These are phyloP conservation scores for Nesoenas mayeri DNA, from an alignment of 2,113 vertebrate species.

Conservation along the genomic window DNA sequence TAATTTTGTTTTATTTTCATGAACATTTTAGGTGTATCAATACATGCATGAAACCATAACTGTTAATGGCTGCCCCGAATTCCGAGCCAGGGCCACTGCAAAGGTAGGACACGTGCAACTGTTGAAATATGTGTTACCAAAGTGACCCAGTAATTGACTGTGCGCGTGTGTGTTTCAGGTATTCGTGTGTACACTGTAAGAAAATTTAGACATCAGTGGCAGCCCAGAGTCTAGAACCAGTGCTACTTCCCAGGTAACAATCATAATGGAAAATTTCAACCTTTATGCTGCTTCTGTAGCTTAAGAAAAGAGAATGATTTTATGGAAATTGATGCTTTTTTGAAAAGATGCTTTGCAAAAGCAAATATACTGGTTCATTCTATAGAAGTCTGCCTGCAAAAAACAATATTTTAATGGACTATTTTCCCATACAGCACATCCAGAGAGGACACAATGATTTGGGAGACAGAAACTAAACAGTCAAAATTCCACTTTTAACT, in stretches of 20 bases:
- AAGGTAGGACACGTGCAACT: conserved; percentile 86
- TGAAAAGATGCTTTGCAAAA: conserved; percentile 73
- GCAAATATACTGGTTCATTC: conserved; percentile 66
- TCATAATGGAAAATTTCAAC: conserved; percentile 81
- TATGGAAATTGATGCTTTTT: conserved; percentile 60
- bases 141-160: conserved; percentile 83
- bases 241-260: conserved; percentile 86
- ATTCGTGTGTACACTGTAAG: conserved; percentile 88
- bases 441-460: not conserved
- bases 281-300: conserved; percentile 85
- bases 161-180: conserved; percentile 87
- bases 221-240: conserved; percentile 88
- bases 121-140: conserved; percentile 65
- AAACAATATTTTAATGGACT: conserved; percentile 32
- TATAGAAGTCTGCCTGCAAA: conserved; percentile 55
- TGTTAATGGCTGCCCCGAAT: conserved; percentile 96
- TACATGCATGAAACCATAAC: conserved; percentile 99
- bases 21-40: conserved; percentile 92
- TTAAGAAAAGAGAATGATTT: conserved; percentile 86
- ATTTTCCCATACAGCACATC: conserved; percentile 19
- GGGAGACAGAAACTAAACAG: not conserved
- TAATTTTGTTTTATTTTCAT: conserved; percentile 67
- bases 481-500: not conserved
- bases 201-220: conserved; percentile 88
- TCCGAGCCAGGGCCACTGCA: conserved; percentile 96